These are phyloP conservation scores for Ennomos quercinarius DNA, from an alignment of 2,888 invertebrate genomes.

Conservation along the genomic window DNA sequence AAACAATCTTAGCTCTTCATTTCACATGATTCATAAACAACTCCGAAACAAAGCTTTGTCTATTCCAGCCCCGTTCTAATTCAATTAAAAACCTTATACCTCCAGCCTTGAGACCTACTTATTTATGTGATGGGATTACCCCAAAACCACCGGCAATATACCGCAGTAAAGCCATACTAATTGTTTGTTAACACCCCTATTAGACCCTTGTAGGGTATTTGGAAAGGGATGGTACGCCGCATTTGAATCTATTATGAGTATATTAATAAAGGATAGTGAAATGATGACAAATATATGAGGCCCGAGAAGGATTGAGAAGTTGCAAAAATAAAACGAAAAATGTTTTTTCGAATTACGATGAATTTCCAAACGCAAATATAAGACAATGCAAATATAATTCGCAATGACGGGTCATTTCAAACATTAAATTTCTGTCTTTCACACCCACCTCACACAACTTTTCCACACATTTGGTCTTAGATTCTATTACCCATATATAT, in stretches of 20 bases:
- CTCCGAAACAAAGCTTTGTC: conserved; percentile 21
- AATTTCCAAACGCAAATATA: no score
- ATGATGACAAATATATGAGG: conserved; percentile 9
- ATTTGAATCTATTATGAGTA: conserved; percentile 15
- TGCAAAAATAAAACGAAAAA: no score
- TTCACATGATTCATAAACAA: not conserved
- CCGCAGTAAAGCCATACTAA: conserved; percentile 50
- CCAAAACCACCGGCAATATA: conserved; percentile 21
- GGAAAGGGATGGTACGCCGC: conserved; percentile 12
- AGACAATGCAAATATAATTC: no score
- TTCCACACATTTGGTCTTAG: no score
- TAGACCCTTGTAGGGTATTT: conserved; percentile 30
- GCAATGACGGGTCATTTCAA: no score
- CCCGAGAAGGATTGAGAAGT: no score
- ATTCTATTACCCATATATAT: no score
- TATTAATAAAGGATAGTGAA: conserved; percentile 21
- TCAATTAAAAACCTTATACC: conserved; percentile 17
- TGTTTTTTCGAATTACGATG: no score
- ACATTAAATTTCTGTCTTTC: no score
- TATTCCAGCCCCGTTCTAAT: conserved; percentile 19
- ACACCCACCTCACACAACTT: no score
- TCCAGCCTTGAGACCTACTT: conserved; percentile 30
- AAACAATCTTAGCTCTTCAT: not conserved
- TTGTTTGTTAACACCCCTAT: conserved; percentile 52
- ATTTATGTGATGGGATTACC: conserved; percentile 31